Base-by-base conservation (phyloP, 2,888 invertebrate genomes). In the Ormyrus thymus region DNA sequence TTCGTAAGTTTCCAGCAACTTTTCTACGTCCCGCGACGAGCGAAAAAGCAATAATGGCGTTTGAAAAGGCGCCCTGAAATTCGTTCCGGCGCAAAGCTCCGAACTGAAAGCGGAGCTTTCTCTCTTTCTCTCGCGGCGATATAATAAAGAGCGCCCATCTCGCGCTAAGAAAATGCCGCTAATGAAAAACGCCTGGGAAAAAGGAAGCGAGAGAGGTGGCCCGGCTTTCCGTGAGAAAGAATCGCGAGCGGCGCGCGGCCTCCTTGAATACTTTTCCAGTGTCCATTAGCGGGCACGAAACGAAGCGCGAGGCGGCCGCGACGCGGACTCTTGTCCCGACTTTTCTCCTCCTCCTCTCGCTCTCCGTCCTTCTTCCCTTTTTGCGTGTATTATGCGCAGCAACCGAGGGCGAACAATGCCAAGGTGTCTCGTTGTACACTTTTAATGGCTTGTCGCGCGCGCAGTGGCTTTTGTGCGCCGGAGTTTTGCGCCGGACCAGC, bases 281-380 rank as follows among this genome's bases (percentile, higher is more conserved):
- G 48, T 72, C 72, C 78, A 73, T 78, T 72, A 77, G 50, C 65
- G 61, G 13, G 55, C 72, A 61, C 72, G 59, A 77, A 61, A 59
- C 48, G 46, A 11, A 43, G 46, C 29, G 50, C 13, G 46, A 13
- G 55, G 7, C 43, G 43, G 29, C 7, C 64, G 6, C 0, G 15
- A 65, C 9, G 7, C 29, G n/a, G 11, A n/a, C 50, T 10, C 13
- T 15, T 10, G 53, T 13, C 7, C 15, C 11, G 50, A 70, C n/a
- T 43, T 59, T 59, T 29, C 29, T 4, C 29, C 65, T 66, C 53
- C 11, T 53, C 50, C 43, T 51, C 51, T 65, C 65, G 0, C 51
- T 29, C 65, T 51, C 46, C 7, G 51, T 66, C 53, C 10, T 43
- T 53, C 10, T 8, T 13, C 64, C 9, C 50, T 15, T 15, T 13